Evolutionary conservation across 2,113 vertebrate genomes (phyloP), one percentile per base, ranked within the genome.

Genomic region (Oreotrochilus melanogaster): DNA sequence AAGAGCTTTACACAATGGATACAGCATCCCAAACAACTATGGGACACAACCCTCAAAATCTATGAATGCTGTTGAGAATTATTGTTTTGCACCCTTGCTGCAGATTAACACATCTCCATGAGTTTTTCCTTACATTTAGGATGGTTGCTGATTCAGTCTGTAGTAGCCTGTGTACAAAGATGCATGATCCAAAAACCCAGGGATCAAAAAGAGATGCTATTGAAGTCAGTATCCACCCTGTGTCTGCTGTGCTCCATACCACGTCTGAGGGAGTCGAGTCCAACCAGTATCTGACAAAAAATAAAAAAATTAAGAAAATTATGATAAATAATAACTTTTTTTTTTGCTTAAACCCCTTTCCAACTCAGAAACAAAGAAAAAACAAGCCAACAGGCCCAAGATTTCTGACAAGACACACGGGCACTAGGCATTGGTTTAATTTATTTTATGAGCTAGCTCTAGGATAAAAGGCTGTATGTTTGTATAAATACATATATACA

Each of bases 231-330:
- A 98, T 95, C 98, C 98, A 99, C 65, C 98, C 98, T 5, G 98
- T 98, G 90, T 99, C 98, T 39, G 98, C 96, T 30, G 97, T 85
- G 92, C 97, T 98, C 99, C 98, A 99, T 33, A 98, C 9, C 15
- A 97, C 3, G 5, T 98, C 95, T 16, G 95, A 88, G 2, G 97
- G 62, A 25, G 97, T 97, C 57, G 98, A 92, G 84, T 98, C 96
- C 89, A 98, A 75, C 98, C 98, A 98, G 86, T 97, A 98, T 78
- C 98, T 98, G 81, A 65, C 0, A 75, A 5, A 80, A 42, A 17
- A 72, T 23, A 14, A 37, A 85, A 65, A 60, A 60, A 67, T 3
- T 2, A 61, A 69, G 1, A 1, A 53, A 39, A 39, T 39, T 39
- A 39, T 39, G 39, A 39, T 39, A 39, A 39, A 39, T 39, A 39